phyloP scores from a whole-genome alignment of 2,888 invertebrate species.

The Melanophora roralis region DNA sequence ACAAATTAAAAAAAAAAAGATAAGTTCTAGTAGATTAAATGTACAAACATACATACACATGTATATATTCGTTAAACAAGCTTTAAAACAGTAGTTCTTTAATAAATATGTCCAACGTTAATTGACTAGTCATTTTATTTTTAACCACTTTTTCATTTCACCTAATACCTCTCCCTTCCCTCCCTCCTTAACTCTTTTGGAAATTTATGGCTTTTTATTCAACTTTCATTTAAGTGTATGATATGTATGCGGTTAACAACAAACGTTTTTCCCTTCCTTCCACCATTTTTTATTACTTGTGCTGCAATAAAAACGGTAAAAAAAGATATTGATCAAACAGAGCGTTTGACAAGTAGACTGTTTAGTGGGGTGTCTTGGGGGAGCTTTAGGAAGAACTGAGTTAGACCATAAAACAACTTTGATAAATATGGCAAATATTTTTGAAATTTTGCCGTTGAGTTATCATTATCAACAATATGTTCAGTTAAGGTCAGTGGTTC shows the following conservation, averaged over 20 bases:
- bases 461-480: constrained; percentile 12
- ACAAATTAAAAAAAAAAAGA: background rate
- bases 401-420: constrained; percentile 23
- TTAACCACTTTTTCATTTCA: background rate
- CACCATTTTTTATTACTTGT: constrained; percentile 8
- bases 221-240: background rate
- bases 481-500: background rate
- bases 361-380: too few relatives aligned
- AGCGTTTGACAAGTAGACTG: background rate
- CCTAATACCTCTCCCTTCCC: background rate
- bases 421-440: constrained; percentile 32
- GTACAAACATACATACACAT: background rate
- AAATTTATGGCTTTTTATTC: background rate
- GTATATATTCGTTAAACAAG: background rate
- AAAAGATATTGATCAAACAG: constrained; percentile 8
- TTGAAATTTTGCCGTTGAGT: constrained; percentile 7
- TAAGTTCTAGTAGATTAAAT: background rate
- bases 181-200: background rate
- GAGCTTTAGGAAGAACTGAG: background rate
- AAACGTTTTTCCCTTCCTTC: constrained; percentile 37
- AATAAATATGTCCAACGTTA: constrained; percentile 62
- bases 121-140: constrained; percentile 46
- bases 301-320: constrained; percentile 3
- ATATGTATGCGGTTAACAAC: constrained; percentile 47
- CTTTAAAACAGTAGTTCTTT: constrained; percentile 63